These are phyloP conservation scores for Monopterus albus DNA, from an alignment of 2,113 vertebrate genomes.

Conservation along the genomic window DNA sequence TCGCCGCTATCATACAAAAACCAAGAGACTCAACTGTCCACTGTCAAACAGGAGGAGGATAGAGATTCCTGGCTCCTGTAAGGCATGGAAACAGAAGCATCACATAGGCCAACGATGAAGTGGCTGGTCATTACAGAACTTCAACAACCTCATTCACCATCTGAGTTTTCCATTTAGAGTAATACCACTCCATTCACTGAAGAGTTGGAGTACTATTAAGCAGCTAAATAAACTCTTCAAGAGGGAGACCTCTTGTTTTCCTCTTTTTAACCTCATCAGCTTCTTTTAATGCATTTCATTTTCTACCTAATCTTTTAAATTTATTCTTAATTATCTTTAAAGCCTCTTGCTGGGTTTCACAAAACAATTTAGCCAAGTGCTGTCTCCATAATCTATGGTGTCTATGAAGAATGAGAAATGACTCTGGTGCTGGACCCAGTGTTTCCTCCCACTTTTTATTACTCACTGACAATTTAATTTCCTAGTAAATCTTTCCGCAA, in stretches of 20 bases:
- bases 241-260: background rate
- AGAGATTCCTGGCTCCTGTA: no score
- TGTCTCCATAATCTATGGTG: background rate
- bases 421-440: background rate
- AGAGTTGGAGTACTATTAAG: constrained; percentile 19
- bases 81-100: no score
- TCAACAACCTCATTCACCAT: constrained; percentile 35
- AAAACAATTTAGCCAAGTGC: background rate
- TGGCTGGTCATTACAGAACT: constrained; percentile 6
- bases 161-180: constrained; percentile 25
- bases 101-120: constrained; percentile 5
- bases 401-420: background rate
- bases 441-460: background rate
- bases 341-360: background rate
- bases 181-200: constrained; percentile 7
- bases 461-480: background rate
- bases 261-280: constrained; percentile 4
- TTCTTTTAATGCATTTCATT: background rate
- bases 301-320: background rate
- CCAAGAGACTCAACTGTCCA: no score
- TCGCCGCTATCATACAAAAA: no score
- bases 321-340: background rate
- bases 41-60: no score
- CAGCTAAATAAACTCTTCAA: constrained; percentile 13
- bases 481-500: background rate